Base-by-base conservation (phyloP, 2,797 vertebrate species). In the Enteromius thamalakanensis region DNA sequence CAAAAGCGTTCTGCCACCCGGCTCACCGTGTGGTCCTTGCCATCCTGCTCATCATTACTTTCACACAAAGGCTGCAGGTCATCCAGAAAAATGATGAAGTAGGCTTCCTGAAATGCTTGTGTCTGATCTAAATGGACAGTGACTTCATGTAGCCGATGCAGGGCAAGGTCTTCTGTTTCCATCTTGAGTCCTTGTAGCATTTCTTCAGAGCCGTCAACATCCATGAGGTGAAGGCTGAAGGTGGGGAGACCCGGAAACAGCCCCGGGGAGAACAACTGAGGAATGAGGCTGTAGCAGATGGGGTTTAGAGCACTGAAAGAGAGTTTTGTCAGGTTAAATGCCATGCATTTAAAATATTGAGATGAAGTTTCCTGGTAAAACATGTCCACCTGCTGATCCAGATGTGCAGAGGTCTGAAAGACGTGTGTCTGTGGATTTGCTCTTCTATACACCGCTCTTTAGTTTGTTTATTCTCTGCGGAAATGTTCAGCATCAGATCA, bases 301-400 rank as follows among this genome's bases (percentile, higher is more conserved):
- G 90, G 91, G 87, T 88, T 62, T 67, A 96, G 91, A n/a, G 97
- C 96, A 42, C 98, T 99, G 90, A 19, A 75, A 49, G 69, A 70
- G 4, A 15, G 7, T 69, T 55, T 45, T 65, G 10, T 77, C 40
- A 26, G 8, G 7, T 64, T 77, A 29, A 62, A 62, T 7, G 26
- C 21, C 40, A 47, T 47, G 58, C 26, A 8, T 47, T 2, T 8
- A 2, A 45, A 64, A 64, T 17, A 64, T 8, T 62, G 12, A 77
- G 37, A 32, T 6, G 1, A 62, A 45, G 11, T 1, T 3, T 55
- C 37, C n/a, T 76, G 49, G 60, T 45, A 1, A 67, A 51, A 34
- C 3, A 58, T 3, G 32, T 91, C 65, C 81, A 99, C 98, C 97
- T 94, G 74, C 92, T 94, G 87, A 99, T 96, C 98, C 98, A 99